phyloP scores from a whole-genome alignment of 1,140 invertebrate species.

The Drusus annulatus region DNA sequence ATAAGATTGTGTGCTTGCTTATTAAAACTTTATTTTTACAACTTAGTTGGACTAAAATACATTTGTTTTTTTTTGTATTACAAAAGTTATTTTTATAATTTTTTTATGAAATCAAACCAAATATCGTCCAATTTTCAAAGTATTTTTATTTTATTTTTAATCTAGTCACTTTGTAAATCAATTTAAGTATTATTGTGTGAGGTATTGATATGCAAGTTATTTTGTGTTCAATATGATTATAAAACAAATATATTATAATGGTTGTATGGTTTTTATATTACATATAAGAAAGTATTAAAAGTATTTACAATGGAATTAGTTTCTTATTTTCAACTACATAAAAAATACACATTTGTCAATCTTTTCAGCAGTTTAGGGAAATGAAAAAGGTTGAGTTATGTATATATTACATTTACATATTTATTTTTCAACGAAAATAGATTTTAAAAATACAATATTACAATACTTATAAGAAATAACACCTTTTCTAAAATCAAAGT shows the following conservation, averaged over 20 bases:
- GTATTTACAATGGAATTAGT: no score
- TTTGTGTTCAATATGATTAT: background rate
- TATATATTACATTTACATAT: constrained; percentile 15
- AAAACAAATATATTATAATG: background rate
- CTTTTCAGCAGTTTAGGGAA: background rate
- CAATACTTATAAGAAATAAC: constrained; percentile 16
- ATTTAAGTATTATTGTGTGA: background rate
- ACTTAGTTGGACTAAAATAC: no score
- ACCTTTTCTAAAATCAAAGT: constrained; percentile 8
- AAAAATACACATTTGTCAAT: no score
- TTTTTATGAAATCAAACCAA: no score
- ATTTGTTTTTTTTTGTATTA: no score
- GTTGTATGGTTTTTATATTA: background rate
- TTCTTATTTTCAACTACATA: background rate
- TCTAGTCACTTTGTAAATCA: background rate
- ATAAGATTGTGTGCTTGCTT: no score
- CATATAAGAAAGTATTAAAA: no score
- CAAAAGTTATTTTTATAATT: no score
- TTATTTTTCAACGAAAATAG: constrained; percentile 36
- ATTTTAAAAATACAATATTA: constrained; percentile 32
- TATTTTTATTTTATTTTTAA: background rate
- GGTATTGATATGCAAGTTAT: background rate
- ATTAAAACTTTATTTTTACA: no score
- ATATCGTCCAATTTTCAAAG: no score
- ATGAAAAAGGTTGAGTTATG: background rate